These are phyloP conservation scores for Crypturellus tataupa DNA, from an alignment of 2,797 vertebrate species.

Conservation along the genomic window DNA sequence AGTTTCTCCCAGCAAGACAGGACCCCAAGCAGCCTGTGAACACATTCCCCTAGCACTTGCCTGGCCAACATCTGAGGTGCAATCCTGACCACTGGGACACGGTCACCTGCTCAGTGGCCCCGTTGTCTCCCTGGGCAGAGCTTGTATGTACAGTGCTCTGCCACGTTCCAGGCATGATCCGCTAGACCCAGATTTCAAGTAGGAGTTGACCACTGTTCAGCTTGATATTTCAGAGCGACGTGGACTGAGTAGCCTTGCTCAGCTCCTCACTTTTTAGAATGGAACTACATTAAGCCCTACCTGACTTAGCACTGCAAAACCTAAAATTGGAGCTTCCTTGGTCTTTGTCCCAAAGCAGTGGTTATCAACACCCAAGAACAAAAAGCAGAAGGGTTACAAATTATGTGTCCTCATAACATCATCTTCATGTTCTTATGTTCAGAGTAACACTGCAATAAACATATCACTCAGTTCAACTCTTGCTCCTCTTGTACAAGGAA, in stretches of 20 bases:
- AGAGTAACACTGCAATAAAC: not conserved
- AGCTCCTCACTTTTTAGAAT: not conserved
- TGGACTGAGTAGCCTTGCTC: not conserved
- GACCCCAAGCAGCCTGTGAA: not conserved
- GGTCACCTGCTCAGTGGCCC: conserved; percentile 30
- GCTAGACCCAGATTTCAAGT: not conserved
- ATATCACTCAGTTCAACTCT: not conserved
- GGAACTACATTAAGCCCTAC: not conserved
- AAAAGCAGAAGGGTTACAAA: not conserved
- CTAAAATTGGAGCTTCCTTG: conserved; percentile 21
- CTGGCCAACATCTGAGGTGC: not conserved
- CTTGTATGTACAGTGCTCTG: conserved; percentile 32
- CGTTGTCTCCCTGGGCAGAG: conserved; percentile 32
- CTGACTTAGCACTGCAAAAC: not conserved
- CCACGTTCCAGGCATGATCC: conserved; percentile 20
- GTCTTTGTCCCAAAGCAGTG: not conserved
- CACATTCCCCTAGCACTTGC: not conserved
- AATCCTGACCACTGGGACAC: not conserved
- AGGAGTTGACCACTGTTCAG: conserved; percentile 27
- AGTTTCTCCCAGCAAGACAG: not conserved
- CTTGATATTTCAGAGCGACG: not conserved
- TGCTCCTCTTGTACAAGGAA: not conserved
- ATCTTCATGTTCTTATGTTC: not conserved
- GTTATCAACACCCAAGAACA: not conserved
- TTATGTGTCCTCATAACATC: rapidly evolving